Evolutionary conservation across 2,888 invertebrate species (phyloP).

Genomic region (Acleris sparsana): DNA sequence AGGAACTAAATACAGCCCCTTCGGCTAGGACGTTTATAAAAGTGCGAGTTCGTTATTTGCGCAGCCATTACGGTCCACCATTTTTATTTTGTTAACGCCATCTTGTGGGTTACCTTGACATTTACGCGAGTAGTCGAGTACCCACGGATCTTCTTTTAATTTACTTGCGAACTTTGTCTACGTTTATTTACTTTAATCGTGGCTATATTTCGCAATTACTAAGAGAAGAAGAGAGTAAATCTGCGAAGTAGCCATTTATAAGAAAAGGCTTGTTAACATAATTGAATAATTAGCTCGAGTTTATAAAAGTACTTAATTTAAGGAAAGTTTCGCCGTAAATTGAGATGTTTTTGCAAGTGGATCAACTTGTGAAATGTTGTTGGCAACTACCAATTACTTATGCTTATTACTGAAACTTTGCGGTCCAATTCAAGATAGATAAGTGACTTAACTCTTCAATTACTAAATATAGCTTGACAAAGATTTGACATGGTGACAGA

Average conservation of each 20-base stretch:
- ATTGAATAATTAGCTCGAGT: conserved; percentile 29
- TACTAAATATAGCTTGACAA: too few relatives aligned
- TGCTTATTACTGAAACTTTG: too few relatives aligned
- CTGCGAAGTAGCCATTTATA: conserved; percentile 29
- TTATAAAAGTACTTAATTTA: conserved; percentile 19
- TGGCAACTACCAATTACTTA: conserved; percentile 1
- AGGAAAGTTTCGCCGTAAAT: conserved; percentile 10
- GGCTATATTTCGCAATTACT: conserved; percentile 35
- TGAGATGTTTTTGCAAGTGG: background rate
- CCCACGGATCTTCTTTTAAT: conserved; percentile 62
- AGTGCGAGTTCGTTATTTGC: conserved; percentile 27
- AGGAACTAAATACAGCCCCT: conserved; percentile 9
- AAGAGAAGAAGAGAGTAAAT: conserved; percentile 32
- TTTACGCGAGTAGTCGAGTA: conserved; percentile 48
- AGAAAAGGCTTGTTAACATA: conserved; percentile 33
- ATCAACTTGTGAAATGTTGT: background rate
- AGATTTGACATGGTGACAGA: too few relatives aligned
- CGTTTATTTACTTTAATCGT: conserved; percentile 34
- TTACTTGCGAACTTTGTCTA: conserved; percentile 40
- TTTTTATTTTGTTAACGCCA: conserved; percentile 57
- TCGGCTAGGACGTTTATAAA: conserved; percentile 25
- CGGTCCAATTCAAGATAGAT: too few relatives aligned
- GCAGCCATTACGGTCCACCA: conserved; percentile 45
- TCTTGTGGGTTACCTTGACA: conserved; percentile 69
- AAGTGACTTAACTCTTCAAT: too few relatives aligned